Percentiles rank a stretch among this genome's conserved stretches.
Conservation (phyloP, 2,888 invertebrate species). For the Torymus aiolomorphi region DNA sequence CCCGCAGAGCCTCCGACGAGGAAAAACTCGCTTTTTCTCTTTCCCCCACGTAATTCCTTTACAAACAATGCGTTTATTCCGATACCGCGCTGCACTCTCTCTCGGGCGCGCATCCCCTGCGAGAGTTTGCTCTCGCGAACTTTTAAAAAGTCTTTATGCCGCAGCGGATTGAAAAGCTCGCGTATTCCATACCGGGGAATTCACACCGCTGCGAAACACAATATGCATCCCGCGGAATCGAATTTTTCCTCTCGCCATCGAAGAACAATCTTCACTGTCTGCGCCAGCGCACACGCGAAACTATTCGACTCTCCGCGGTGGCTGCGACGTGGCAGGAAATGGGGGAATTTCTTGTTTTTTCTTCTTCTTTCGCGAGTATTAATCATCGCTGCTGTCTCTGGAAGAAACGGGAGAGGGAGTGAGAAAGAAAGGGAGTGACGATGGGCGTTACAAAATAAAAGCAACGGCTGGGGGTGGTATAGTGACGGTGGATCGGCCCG, state of each 20-base stretch:
- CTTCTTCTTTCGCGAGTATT: neutral
- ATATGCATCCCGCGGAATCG: slow-evolving; percentile 28
- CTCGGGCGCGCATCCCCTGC: no score
- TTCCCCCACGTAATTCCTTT: no score
- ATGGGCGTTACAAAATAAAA: slow-evolving; percentile 5
- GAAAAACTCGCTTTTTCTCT: no score
- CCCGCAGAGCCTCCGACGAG: no score
- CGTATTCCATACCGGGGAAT: neutral
- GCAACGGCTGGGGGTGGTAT: no score
- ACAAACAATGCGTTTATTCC: no score
- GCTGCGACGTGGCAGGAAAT: neutral
- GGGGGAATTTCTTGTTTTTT: neutral
- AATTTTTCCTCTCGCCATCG: slow-evolving; percentile 5
- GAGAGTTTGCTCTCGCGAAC: no score
- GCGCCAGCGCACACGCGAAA: neutral
- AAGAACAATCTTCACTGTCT: slow-evolving; percentile 23
- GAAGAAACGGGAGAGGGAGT: neutral
- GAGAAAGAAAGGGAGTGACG: neutral
- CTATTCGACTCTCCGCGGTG: neutral
- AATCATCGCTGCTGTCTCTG: slow-evolving; percentile 26
- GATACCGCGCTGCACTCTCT: no score
- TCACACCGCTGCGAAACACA: neutral
- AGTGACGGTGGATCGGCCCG: no score
- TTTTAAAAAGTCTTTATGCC: no score
- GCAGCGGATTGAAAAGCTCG: neutral